Evolutionary conservation across 2,797 vertebrate genomes (phyloP), one percentile per base, ranked within the genome.

Genomic region (Eremophila alpestris): DNA sequence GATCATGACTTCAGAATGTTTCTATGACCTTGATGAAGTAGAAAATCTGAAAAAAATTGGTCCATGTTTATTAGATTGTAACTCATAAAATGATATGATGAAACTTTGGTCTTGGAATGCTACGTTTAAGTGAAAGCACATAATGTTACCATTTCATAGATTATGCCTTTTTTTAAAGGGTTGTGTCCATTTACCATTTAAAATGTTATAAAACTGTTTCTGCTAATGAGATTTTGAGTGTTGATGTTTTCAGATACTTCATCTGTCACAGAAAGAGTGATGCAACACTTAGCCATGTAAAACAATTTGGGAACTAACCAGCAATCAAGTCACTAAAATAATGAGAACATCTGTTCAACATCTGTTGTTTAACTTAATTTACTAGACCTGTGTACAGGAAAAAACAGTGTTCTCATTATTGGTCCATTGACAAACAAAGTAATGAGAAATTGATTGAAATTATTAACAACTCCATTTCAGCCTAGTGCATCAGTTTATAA

Each of bases 341-440:
- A 94, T 86, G 84, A 87, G 73, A 94, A 86, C 94, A 97, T 91
- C 89, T 92, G 91, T 82, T 93, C 83, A 93, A 65, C 93, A 95
- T 86, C 87, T 96, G 94, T 81, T 94, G 48, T 79, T 94, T 83
- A 92, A 84, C 58, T 69, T 90, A 73, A 92, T 93, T 93, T 91
- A 70, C 63, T 79, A 95, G 76, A 93, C 59, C 38, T 81, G 74
- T 78, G 51, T 73, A 79, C 27, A 78, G 75, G 67, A 73, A 73
- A 93, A 94, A 92, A 16, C 20, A 58, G 15, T 46, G 27, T 46
- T 94, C 63, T 79, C 55, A 52, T 94, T 93, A 76, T 13, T 20
- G 34, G 41, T 46, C 83, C 67, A 84, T 49, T 96, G 82, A 88
- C 48, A 92, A 87, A 83, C 65, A 78, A 75, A 86, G 13, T 83